Evolutionary conservation across 2,797 vertebrate species (phyloP).

Genomic region (Gouania willdenowi): DNA sequence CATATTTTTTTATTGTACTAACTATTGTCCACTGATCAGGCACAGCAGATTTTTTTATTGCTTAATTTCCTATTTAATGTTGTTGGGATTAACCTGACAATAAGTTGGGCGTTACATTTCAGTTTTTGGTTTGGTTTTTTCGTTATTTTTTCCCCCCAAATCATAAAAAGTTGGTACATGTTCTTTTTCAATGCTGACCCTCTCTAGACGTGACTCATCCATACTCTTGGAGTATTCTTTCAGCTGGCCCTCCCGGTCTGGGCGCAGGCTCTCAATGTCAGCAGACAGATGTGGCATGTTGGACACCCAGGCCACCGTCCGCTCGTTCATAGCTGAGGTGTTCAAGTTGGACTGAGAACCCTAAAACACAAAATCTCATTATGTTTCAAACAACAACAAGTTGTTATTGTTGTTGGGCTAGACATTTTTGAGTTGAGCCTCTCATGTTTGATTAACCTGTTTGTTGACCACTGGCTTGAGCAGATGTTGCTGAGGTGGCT

Average conservation of each 20-base stretch:
- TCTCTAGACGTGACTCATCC: conserved; percentile 94
- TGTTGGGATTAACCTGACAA: no score
- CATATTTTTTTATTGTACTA: no score
- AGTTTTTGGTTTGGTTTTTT: no score
- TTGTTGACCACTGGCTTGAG: conserved; percentile 87
- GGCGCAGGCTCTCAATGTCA: conserved; percentile 93
- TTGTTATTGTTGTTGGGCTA: no score
- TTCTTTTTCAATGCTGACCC: conserved; percentile 71
- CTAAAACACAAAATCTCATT: conserved; percentile 62
- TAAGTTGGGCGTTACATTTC: no score
- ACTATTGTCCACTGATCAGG: no score
- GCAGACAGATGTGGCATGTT: conserved; percentile 98
- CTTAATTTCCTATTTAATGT: no score
- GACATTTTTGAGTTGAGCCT: no score
- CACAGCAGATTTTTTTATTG: no score
- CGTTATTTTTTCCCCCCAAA: no score
- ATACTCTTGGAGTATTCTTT: conserved; percentile 98
- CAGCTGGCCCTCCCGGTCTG: conserved; percentile 91
- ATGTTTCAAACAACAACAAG: no score
- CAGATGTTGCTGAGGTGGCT: conserved; percentile 73
- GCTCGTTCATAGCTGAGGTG: conserved; percentile 85
- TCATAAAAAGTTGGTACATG: not conserved
- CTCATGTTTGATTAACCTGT: conserved; percentile 70
- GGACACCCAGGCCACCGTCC: conserved; percentile 96
- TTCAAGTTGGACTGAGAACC: conserved; percentile 86